Evolutionary conservation across 2,888 invertebrate genomes (phyloP).

Genomic region (Drosophila fulvimacula): DNA sequence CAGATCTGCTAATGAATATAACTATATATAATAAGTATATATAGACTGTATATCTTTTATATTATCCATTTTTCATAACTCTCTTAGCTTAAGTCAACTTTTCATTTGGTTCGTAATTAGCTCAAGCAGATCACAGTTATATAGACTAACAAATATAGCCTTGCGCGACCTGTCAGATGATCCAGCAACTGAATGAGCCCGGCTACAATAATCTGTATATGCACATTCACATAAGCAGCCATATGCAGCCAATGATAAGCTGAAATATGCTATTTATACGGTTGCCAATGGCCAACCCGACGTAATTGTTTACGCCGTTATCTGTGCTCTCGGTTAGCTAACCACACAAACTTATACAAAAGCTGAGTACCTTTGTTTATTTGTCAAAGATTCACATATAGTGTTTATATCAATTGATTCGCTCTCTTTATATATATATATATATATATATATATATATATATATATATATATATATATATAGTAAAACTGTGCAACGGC

Average conservation of each 20-base stretch:
- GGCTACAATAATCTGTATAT: background rate
- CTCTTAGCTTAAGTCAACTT: background rate
- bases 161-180: slow-evolving; percentile 22
- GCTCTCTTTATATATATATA: background rate
- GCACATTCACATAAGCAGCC: background rate
- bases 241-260: slow-evolving; percentile 13
- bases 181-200: slow-evolving; percentile 2
- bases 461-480: slow-evolving; percentile 18
- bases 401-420: slow-evolving; percentile 16
- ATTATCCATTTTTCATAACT: background rate
- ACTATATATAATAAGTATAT: background rate
- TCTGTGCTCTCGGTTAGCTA: slow-evolving; percentile 22
- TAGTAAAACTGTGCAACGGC: slow-evolving; percentile 37
- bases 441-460: slow-evolving; percentile 26
- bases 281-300: slow-evolving; percentile 29
- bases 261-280: background rate
- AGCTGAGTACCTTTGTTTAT: slow-evolving; percentile 21
- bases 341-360: background rate
- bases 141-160: background rate
- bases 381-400: slow-evolving; percentile 29
- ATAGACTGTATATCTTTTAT: background rate
- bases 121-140: background rate
- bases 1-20: background rate
- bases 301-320: slow-evolving; percentile 29
- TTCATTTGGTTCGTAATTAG: background rate